phyloP scores from a whole-genome alignment of 2,797 vertebrate genomes.

The Fistularia commersonii region DNA sequence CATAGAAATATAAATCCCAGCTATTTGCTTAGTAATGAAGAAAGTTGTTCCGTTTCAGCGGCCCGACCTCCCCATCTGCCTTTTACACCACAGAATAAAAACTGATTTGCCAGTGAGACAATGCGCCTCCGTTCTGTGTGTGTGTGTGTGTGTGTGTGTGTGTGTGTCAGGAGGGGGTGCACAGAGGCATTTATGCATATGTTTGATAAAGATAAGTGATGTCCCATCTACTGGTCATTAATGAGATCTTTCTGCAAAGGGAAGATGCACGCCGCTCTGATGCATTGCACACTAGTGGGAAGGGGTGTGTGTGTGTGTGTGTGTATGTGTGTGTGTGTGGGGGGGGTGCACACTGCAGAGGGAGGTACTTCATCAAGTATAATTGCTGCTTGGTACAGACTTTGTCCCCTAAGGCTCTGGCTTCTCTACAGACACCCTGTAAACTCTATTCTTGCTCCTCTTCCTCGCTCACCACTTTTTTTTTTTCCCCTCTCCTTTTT shows the following conservation, averaged over 20 bases:
- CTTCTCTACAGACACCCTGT: constrained; percentile 51
- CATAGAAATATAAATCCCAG: constrained; percentile 34
- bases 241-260: constrained; percentile 69
- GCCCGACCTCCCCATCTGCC: constrained; percentile 44
- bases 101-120: constrained; percentile 79
- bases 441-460: constrained; percentile 40
- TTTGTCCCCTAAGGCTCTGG: constrained; percentile 58
- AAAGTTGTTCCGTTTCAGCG: constrained; percentile 76
- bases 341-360: constrained; percentile 20
- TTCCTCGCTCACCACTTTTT: constrained; percentile 19
- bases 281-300: no score
- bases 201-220: constrained; percentile 85
- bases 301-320: no score
- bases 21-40: constrained; percentile 72
- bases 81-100: constrained; percentile 61
- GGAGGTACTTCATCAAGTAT: constrained; percentile 76
- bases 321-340: constrained; percentile 7
- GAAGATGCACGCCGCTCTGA: constrained; percentile 64
- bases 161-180: constrained; percentile 10
- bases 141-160: no score
- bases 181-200: constrained; percentile 74
- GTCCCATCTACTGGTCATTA: constrained; percentile 82
- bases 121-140: constrained; percentile 54
- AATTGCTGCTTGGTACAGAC: constrained; percentile 75
- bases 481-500: constrained; percentile 4